Evolutionary conservation across 2,797 vertebrate genomes (phyloP).

Genomic region (Hemitrygon akajei): DNA sequence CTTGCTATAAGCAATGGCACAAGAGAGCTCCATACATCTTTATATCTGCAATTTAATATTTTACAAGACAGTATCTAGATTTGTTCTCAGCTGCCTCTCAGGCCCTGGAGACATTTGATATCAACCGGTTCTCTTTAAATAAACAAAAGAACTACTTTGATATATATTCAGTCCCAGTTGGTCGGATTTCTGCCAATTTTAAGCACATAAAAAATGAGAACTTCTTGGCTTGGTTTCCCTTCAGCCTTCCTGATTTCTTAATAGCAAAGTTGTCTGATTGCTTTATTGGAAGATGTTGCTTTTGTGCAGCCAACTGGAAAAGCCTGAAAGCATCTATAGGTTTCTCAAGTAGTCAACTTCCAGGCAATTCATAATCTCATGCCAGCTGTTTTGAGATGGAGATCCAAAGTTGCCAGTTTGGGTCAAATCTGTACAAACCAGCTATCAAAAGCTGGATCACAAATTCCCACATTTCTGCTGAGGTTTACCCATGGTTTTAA

Average conservation of each 20-base stretch:
- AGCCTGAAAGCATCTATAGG: constrained; percentile 10
- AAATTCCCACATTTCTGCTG: not conserved
- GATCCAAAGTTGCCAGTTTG: not conserved
- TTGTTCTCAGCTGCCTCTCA: not conserved
- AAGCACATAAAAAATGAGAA: not conserved
- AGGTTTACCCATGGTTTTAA: not conserved
- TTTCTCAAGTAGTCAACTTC: constrained; percentile 1
- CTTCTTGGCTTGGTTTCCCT: not conserved
- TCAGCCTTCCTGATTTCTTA: not conserved
- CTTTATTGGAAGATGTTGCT: not conserved
- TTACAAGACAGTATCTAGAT: not conserved
- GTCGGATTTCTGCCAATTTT: not conserved
- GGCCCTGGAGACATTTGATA: not conserved
- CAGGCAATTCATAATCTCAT: not conserved
- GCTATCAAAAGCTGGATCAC: not conserved
- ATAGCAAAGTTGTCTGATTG: not conserved
- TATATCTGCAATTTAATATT: not conserved
- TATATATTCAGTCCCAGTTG: not conserved
- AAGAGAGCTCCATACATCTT: not conserved
- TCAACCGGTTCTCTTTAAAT: not conserved
- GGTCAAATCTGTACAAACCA: not conserved
- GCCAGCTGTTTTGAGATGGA: constrained; percentile 13
- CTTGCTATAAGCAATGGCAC: not conserved
- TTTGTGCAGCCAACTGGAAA: constrained; percentile 14
- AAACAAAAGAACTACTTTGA: not conserved